phyloP scores from a whole-genome alignment of 2,888 invertebrate species.

The Margaritifera margaritifera region DNA sequence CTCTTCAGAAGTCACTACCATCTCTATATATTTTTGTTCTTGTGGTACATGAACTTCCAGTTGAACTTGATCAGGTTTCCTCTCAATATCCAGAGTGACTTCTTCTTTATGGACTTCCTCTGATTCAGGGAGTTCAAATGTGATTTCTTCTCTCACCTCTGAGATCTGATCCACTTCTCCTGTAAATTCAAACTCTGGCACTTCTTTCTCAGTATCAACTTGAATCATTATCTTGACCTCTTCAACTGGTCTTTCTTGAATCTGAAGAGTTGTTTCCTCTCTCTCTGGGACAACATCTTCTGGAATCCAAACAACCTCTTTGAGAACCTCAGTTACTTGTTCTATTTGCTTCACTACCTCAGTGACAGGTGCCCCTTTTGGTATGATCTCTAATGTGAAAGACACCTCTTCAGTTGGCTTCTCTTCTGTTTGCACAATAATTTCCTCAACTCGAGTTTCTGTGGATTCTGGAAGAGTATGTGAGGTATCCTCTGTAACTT shows the following conservation, averaged over 20 bases:
- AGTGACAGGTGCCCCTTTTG: constrained; percentile 16
- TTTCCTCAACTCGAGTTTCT: constrained; percentile 31
- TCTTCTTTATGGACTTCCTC: constrained; percentile 45
- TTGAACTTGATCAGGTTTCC: constrained; percentile 23
- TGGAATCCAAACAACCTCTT: constrained; percentile 4
- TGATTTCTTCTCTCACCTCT: constrained; percentile 15
- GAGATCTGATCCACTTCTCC: constrained; percentile 24
- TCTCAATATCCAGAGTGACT: constrained; percentile 20
- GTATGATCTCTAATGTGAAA: constrained; percentile 22
- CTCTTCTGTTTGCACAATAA: constrained; percentile 32
- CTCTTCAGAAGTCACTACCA: constrained; percentile 14
- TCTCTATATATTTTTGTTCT: constrained; percentile 2
- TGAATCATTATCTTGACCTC: constrained; percentile 3
- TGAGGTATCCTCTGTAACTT: constrained; percentile 30
- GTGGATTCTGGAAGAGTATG: constrained; percentile 31
- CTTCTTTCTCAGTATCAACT: constrained; percentile 12
- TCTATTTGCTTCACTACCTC: constrained; percentile 8
- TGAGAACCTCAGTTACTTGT: background rate
- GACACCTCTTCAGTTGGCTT: constrained; percentile 38
- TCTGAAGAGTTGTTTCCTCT: constrained; percentile 15
- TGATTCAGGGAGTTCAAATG: constrained; percentile 48
- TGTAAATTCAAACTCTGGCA: constrained; percentile 20
- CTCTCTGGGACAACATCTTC: constrained; percentile 27
- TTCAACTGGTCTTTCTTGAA: background rate
- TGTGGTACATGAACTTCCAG: constrained; percentile 25